Evolutionary conservation across 2,888 invertebrate species (phyloP).

Genomic region (Amphipyra tragopoginis): DNA sequence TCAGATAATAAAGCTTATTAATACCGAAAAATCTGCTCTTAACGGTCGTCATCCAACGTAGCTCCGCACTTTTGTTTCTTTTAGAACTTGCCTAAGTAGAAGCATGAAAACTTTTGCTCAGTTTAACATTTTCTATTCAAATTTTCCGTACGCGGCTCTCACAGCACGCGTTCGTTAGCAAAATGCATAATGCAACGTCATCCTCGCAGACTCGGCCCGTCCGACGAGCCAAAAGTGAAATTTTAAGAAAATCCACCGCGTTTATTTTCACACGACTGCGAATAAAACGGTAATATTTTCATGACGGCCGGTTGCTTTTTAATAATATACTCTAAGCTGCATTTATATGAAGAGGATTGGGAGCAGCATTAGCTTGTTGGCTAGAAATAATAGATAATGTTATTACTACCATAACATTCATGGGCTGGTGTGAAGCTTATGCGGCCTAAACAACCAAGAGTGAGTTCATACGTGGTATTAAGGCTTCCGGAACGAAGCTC

Average conservation of each 20-base stretch:
- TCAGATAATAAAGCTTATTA: slow-evolving; percentile 6
- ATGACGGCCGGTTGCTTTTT: slow-evolving; percentile 38
- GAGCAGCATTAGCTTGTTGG: not conserved
- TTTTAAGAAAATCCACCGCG: slow-evolving; percentile 69
- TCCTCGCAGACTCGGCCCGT: slow-evolving; percentile 61
- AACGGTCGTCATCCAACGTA: slow-evolving; percentile 33
- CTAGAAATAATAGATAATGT: no score
- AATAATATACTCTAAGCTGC: slow-evolving; percentile 13
- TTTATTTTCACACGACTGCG: slow-evolving; percentile 46
- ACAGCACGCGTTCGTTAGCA: slow-evolving; percentile 83
- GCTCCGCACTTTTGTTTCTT: slow-evolving; percentile 50
- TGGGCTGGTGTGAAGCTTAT: no score
- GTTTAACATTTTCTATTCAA: slow-evolving; percentile 79
- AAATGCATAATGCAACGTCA: slow-evolving; percentile 86
- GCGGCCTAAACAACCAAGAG: no score
- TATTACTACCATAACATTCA: no score
- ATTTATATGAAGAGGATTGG: not conserved
- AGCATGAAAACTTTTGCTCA: slow-evolving; percentile 65
- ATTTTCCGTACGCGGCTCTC: slow-evolving; percentile 74
- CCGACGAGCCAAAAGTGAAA: slow-evolving; percentile 73
- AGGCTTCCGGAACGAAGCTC: no score
- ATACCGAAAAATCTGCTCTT: slow-evolving; percentile 5
- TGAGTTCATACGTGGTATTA: no score
- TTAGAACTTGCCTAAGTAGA: slow-evolving; percentile 64
- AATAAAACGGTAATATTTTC: slow-evolving; percentile 49